A percentile compares a stretch with the other conserved stretches of the same genome.
Evolutionary conservation across 1,140 invertebrate species (phyloP).

Genomic region (Drosophila santomea): DNA sequence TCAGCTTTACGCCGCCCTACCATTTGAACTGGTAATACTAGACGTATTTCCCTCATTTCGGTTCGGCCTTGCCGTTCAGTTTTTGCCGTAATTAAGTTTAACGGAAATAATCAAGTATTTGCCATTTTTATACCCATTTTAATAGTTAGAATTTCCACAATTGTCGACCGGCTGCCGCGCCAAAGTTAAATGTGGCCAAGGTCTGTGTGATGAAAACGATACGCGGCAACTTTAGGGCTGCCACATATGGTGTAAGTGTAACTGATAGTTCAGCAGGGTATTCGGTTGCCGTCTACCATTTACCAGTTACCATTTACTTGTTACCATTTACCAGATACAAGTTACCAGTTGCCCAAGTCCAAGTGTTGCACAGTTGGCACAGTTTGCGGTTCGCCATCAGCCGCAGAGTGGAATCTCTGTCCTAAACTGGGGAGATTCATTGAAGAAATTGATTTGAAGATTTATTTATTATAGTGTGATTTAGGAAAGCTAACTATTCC

Average conservation of each 20-base stretch:
- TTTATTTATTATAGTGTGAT: too few species aligned
- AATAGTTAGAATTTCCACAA: conserved; percentile 11
- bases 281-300: conserved; percentile 49
- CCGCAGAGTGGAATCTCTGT: conserved; percentile 23
- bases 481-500: not conserved
- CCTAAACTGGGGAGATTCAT: not conserved
- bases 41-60: not conserved
- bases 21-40: conserved; percentile 17
- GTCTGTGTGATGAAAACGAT: conserved; percentile 72
- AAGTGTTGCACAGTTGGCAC: conserved; percentile 60
- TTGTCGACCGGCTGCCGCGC: conserved; percentile 44
- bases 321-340: conserved; percentile 10
- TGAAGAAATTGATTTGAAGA: too few species aligned
- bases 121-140: conserved; percentile 28
- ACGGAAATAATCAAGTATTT: conserved; percentile 71
- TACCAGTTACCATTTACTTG: conserved; percentile 8
- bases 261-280: conserved; percentile 62
- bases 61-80: conserved; percentile 44
- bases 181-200: conserved; percentile 77
- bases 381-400: conserved; percentile 54
- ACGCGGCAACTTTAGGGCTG: conserved; percentile 58
- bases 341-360: conserved; percentile 35
- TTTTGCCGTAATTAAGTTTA: conserved; percentile 51
- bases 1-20: conserved; percentile 13
- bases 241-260: conserved; percentile 54